Percentiles rank a stretch among this genome's conserved stretches.
Conservation (phyloP, 1,140 invertebrate genomes). For the Atta colombica region DNA sequence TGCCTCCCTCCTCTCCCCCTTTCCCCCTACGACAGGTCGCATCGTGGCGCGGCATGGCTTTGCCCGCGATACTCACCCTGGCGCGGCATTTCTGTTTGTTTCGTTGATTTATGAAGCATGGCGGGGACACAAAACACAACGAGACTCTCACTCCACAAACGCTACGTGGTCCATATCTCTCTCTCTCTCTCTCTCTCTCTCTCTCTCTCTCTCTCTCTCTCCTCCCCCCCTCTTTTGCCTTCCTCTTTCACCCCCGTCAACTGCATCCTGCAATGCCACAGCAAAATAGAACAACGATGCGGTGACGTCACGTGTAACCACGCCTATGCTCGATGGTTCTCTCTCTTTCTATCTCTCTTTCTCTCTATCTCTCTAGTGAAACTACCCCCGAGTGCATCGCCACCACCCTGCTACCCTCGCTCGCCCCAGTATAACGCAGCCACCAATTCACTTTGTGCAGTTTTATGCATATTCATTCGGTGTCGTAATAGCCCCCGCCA, state of each 20-base stretch:
- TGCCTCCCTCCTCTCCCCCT: not conserved
- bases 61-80: slow-evolving; percentile 76
- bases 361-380: slow-evolving; percentile 51
- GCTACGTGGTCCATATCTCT: slow-evolving; percentile 16
- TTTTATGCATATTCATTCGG: slow-evolving; percentile 83
- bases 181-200: slow-evolving; percentile 40
- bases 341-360: slow-evolving; percentile 46
- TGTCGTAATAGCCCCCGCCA: slow-evolving; percentile 78
- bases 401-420: slow-evolving; percentile 32
- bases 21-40: slow-evolving; percentile 8
- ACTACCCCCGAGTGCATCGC: slow-evolving; percentile 50
- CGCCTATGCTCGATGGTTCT: slow-evolving; percentile 73
- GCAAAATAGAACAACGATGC: slow-evolving; percentile 81
- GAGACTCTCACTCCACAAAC: slow-evolving; percentile 68
- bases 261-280: slow-evolving; percentile 71
- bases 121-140: slow-evolving; percentile 83
- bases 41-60: slow-evolving; percentile 53
- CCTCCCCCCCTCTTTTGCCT: not conserved
- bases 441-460: slow-evolving; percentile 82
- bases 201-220: slow-evolving; percentile 30
- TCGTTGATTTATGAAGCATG: slow-evolving; percentile 86
- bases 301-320: slow-evolving; percentile 83
- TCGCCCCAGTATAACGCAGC: slow-evolving; percentile 68
- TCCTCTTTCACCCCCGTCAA: slow-evolving; percentile 54
- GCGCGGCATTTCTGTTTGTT: slow-evolving; percentile 83